Conservation (phyloP, 2,888 invertebrate species). For the Drosophila greeni region DNA sequence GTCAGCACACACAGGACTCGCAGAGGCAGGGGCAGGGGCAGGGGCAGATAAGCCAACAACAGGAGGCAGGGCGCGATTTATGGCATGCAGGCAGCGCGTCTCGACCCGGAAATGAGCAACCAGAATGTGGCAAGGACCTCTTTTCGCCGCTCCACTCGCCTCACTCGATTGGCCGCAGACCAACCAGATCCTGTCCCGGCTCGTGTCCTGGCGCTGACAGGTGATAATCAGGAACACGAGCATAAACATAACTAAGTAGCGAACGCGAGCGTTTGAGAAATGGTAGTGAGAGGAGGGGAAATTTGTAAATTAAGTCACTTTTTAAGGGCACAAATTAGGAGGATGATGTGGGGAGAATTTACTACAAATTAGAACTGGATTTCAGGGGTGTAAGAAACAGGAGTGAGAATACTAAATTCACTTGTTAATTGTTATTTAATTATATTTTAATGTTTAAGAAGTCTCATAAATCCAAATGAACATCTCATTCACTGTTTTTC, state of each 20-base stretch:
- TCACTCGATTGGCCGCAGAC: constrained; percentile 30
- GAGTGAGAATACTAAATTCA: too few relatives aligned
- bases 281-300: constrained; percentile 20
- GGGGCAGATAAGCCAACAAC: constrained; percentile 61
- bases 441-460: background rate
- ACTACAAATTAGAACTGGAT: background rate
- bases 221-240: constrained; percentile 62
- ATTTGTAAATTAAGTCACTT: constrained; percentile 9
- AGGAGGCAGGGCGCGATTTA: constrained; percentile 58
- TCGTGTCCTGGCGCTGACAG: constrained; percentile 51
- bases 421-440: too few relatives aligned
- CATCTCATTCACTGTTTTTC: background rate
- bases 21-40: constrained; percentile 2
- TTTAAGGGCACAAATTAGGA: constrained; percentile 16
- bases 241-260: constrained; percentile 37
- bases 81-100: constrained; percentile 63
- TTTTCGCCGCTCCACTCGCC: constrained; percentile 1
- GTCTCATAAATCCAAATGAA: background rate
- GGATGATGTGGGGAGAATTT: background rate
- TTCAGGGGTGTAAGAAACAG: too few relatives aligned
- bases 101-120: constrained; percentile 62
- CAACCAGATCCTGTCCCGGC: constrained; percentile 12
- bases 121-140: constrained; percentile 40
- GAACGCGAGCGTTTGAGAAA: background rate
- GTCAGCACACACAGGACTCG: constrained; percentile 17